These are phyloP conservation scores for Molanna angustata DNA, from an alignment of 2,888 invertebrate genomes.

Conservation along the genomic window DNA sequence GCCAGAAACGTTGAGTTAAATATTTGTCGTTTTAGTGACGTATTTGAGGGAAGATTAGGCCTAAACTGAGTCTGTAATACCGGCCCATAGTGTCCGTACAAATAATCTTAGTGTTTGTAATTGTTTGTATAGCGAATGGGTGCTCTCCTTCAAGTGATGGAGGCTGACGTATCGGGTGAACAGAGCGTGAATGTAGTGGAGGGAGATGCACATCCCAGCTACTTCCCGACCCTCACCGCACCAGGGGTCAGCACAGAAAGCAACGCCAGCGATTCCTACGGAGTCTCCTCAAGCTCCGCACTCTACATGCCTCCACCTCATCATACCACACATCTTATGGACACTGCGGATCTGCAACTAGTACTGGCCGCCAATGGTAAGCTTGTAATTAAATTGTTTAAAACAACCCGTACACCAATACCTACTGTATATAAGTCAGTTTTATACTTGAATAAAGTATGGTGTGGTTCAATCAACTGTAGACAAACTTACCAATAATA, in stretches of 20 bases:
- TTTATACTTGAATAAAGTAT: too few relatives aligned
- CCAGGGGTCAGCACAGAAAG: not conserved
- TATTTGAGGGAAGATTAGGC: too few relatives aligned
- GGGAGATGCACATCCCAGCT: conserved; percentile 4
- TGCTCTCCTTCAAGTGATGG: conserved; percentile 21
- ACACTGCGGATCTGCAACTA: conserved; percentile 21
- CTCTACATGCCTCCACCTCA: conserved; percentile 4
- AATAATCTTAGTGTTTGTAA: too few relatives aligned
- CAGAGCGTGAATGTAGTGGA: conserved; percentile 14
- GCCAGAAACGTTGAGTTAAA: too few relatives aligned
- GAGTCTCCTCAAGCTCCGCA: conserved; percentile 17
- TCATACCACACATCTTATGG: conserved; percentile 8
- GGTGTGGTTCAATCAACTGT: too few relatives aligned
- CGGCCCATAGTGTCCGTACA: too few relatives aligned
- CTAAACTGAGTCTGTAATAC: too few relatives aligned
- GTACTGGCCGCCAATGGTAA: conserved; percentile 21
- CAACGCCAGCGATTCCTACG: conserved; percentile 15
- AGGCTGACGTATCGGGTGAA: conserved; percentile 17
- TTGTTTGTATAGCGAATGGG: conserved; percentile 16
- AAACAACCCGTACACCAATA: too few relatives aligned
- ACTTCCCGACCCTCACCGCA: too few relatives aligned
- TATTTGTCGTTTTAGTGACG: too few relatives aligned
- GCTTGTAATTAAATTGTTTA: not conserved
- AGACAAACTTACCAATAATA: too few relatives aligned
- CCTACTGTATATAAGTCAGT: too few relatives aligned